These are phyloP conservation scores for Aphaenogaster floridana DNA, from an alignment of 1,140 invertebrate species.

Conservation along the genomic window DNA sequence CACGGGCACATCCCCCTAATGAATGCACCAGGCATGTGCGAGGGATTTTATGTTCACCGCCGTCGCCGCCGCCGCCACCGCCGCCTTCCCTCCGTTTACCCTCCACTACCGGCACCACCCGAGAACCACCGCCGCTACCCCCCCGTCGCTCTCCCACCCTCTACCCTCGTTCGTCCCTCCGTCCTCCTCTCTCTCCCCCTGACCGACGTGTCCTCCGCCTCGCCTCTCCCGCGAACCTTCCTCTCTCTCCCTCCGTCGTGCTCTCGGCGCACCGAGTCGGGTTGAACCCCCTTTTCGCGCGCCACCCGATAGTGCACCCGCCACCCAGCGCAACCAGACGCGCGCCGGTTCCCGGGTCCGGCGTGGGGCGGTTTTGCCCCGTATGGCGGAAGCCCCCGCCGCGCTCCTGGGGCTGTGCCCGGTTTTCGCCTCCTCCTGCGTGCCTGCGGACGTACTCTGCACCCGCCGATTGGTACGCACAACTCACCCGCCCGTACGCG, in stretches of 20 bases:
- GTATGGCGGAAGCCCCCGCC: conserved; percentile 72
- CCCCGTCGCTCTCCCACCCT: conserved; percentile 83
- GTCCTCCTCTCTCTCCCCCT: background rate
- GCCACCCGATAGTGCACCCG: conserved; percentile 70
- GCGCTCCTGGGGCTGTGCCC: conserved; percentile 76
- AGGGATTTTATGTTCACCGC: conserved; percentile 86
- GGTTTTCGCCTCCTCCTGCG: conserved; percentile 77
- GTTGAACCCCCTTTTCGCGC: conserved; percentile 73
- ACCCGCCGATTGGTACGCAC: conserved; percentile 78
- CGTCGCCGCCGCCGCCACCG: conserved; percentile 76
- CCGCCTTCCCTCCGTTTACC: conserved; percentile 79
- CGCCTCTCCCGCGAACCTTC: conserved; percentile 45
- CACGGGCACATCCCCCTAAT: conserved; percentile 86
- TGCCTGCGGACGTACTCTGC: conserved; percentile 76
- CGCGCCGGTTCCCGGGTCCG: conserved; percentile 73
- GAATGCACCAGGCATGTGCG: conserved; percentile 87
- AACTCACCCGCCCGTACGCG: conserved; percentile 75
- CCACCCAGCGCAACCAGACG: conserved; percentile 72
- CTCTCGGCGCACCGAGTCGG: conserved; percentile 60
- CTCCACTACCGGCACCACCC: conserved; percentile 72
- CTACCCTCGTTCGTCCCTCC: conserved; percentile 79
- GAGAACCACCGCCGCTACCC: conserved; percentile 73
- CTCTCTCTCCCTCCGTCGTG: conserved; percentile 37
- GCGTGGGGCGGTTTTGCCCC: conserved; percentile 77
- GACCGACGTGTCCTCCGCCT: conserved; percentile 64